phyloP scores from a whole-genome alignment of 2,888 invertebrate genomes.

The Lottia scabra region DNA sequence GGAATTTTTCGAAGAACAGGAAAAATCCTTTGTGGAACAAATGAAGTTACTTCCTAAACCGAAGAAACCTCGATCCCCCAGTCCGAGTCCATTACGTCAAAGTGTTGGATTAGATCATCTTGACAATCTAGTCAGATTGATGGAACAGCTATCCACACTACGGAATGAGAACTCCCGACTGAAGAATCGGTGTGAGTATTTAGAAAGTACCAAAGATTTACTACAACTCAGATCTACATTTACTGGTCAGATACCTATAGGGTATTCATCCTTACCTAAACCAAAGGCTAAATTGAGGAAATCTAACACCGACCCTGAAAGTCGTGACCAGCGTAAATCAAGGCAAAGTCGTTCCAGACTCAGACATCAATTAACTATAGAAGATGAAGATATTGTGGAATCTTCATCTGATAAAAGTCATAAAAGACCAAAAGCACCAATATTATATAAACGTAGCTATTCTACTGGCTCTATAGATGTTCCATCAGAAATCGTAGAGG shows the following conservation, averaged over 20 bases:
- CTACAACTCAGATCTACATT: conserved; percentile 53
- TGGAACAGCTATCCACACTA: conserved; percentile 81
- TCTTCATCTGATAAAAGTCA: conserved; percentile 50
- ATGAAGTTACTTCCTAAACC: conserved; percentile 23
- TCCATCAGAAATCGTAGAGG: conserved; percentile 52
- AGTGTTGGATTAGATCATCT: conserved; percentile 78
- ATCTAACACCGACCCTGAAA: conserved; percentile 14
- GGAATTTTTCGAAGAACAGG: conserved; percentile 58
- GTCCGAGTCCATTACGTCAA: conserved; percentile 51
- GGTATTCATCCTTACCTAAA: conserved; percentile 37
- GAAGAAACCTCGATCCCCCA: conserved; percentile 45
- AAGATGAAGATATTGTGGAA: conserved; percentile 48
- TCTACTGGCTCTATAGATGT: conserved; percentile 62
- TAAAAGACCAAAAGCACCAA: conserved; percentile 42
- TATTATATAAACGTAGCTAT: conserved; percentile 54
- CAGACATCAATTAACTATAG: conserved; percentile 49
- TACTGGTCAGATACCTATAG: conserved; percentile 40
- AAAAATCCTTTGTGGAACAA: conserved; percentile 41
- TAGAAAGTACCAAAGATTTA: conserved; percentile 78
- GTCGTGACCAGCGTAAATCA: not conserved
- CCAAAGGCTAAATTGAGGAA: conserved; percentile 20
- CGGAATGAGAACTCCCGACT: conserved; percentile 80
- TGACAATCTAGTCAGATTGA: conserved; percentile 81
- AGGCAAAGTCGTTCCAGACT: conserved; percentile 35
- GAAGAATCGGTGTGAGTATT: conserved; percentile 78